Evolutionary conservation across 2,888 invertebrate genomes (phyloP).

Genomic region (Halictus quadricinctus): DNA sequence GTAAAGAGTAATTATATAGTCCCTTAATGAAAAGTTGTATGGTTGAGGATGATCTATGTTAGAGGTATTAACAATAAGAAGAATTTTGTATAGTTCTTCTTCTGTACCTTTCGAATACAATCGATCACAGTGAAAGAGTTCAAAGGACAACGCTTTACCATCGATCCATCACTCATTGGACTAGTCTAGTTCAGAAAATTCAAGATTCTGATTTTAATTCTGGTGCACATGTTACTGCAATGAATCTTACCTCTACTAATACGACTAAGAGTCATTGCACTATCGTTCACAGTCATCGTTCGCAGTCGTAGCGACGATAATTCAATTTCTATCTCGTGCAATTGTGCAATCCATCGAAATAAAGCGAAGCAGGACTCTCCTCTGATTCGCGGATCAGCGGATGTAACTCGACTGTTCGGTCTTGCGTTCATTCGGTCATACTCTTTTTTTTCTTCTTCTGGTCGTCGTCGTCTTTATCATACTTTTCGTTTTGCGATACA

Average conservation of each 20-base stretch:
- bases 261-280: not conserved
- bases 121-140: conserved; percentile 21
- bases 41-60: no score
- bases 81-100: conserved; percentile 1
- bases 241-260: not conserved
- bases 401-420: conserved; percentile 4
- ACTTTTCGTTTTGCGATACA: conserved; percentile 23
- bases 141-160: not conserved
- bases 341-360: conserved; percentile 6
- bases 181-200: conserved; percentile 55
- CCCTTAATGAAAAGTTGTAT: not conserved
- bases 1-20: not conserved
- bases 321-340: conserved; percentile 26
- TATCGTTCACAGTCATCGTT: conserved; percentile 12
- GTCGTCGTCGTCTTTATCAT: conserved; percentile 12
- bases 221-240: conserved; percentile 8
- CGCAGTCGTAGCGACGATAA: conserved; percentile 16
- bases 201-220: not conserved
- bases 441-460: not conserved
- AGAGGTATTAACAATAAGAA: not conserved
- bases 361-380: conserved; percentile 9
- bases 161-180: conserved; percentile 5
- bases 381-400: not conserved
- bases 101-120: not conserved
- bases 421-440: conserved; percentile 17